Evolutionary conservation across 2,888 invertebrate species (phyloP).

Genomic region (Epinotia ramella): DNA sequence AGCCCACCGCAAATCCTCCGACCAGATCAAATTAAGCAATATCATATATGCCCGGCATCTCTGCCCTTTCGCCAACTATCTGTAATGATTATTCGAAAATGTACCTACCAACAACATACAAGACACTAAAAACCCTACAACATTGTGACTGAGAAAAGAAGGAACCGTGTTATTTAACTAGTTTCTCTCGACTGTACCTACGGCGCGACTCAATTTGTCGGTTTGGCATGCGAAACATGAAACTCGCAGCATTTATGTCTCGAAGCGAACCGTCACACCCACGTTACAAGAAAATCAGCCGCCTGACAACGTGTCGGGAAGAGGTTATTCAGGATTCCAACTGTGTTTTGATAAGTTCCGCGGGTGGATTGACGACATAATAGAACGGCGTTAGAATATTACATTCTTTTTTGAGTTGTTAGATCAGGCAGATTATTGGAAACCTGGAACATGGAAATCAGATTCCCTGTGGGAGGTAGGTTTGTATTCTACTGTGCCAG

Average conservation of each 20-base stretch:
- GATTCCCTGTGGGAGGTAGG: too few relatives aligned
- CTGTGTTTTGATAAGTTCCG: constrained; percentile 23
- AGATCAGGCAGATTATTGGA: not conserved
- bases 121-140: too few relatives aligned
- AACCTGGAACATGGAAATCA: not conserved
- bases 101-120: too few relatives aligned
- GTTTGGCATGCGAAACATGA: constrained; percentile 68
- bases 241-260: constrained; percentile 68
- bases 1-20: too few relatives aligned
- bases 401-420: not conserved
- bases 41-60: too few relatives aligned
- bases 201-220: constrained; percentile 66
- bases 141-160: not conserved
- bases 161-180: not conserved
- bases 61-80: too few relatives aligned
- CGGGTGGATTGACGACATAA: not conserved
- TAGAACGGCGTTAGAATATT: not conserved
- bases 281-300: constrained; percentile 65
- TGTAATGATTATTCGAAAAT: too few relatives aligned
- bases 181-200: constrained; percentile 12
- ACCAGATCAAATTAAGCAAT: too few relatives aligned
- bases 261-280: constrained; percentile 64
- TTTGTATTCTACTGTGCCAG: too few relatives aligned
- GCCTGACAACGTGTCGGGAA: constrained; percentile 61
- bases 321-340: constrained; percentile 29